These are phyloP conservation scores for Mormyrus lacerda DNA, from an alignment of 2,113 vertebrate genomes.

Conservation along the genomic window DNA sequence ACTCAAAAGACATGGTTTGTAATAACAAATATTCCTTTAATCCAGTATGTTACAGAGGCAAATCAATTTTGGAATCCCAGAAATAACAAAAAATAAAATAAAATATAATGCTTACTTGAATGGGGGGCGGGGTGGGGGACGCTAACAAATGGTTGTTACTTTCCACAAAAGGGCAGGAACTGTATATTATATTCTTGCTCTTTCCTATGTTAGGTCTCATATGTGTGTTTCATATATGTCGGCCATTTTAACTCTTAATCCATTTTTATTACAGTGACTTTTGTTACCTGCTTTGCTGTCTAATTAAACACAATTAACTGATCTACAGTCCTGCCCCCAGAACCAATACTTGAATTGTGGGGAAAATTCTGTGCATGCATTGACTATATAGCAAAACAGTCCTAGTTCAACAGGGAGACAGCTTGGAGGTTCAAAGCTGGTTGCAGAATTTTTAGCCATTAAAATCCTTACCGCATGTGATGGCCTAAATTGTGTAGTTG, in stretches of 20 bases:
- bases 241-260: background rate
- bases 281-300: background rate
- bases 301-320: background rate
- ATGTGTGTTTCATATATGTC: background rate
- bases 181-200: background rate
- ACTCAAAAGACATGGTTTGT: constrained; percentile 45
- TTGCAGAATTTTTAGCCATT: background rate
- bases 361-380: background rate
- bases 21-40: constrained; percentile 63
- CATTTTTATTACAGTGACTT: background rate
- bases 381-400: background rate
- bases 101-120: background rate
- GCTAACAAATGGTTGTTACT: background rate
- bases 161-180: background rate
- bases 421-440: background rate
- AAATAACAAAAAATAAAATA: constrained; percentile 22
- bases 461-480: background rate
- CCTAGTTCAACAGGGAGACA: background rate
- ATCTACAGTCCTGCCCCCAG: background rate
- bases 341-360: background rate
- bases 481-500: background rate
- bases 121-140: background rate
- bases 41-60: constrained; percentile 60
- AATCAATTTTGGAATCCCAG: constrained; percentile 32
- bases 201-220: background rate